Base-by-base conservation (phyloP, 2,888 invertebrate species). In the Dendrolimus houi region DNA sequence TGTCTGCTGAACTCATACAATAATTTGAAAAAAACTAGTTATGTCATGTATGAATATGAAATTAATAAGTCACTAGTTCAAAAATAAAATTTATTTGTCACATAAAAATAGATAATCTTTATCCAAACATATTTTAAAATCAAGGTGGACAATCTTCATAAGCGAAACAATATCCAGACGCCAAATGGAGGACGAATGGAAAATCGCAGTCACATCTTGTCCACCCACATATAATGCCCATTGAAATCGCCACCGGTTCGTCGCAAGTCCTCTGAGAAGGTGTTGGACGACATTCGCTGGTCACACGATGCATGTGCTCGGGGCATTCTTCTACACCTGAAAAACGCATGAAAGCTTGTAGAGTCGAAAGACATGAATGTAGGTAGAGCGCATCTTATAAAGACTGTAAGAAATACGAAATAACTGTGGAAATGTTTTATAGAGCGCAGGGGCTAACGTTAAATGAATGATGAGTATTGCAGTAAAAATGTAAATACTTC, bases 151-250 rank as follows among this genome's bases (percentile, higher is more conserved):
- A 89, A 68, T 87, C 89, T 73, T 87, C 87, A 54, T 76, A 84
- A 6, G 72, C 63, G 67, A 88, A 88, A 70, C 89, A 88, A 63
- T 85, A 87, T 0, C 88, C 87, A 0, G 89, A 88, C 1, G 74
- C 57, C 3, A 77, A 66, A 57, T 89, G 89, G 7, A 87, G 63
- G 0, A 89, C 89, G 57, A 86, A 79, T 0, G 89, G 87, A 54
- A 87, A 87, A 64, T 88, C 87, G 72, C 88, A 88, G 64, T 88
- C 89, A 65, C 88, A 89, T 0, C 89, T 75, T 57, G 84, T 80
- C 87, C 86, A 87, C 61, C 77, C 76, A 72, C 89, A 87, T 12
- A 87, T 83, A 6, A 83, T 59, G 1, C 89, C 88, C 79, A 89
- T 79, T 0, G 86, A 69, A 3, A 65, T n/a, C 1, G 88, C 79